Evolutionary conservation across 1,140 invertebrate genomes (phyloP).

Genomic region (Conopomorpha cramerella): DNA sequence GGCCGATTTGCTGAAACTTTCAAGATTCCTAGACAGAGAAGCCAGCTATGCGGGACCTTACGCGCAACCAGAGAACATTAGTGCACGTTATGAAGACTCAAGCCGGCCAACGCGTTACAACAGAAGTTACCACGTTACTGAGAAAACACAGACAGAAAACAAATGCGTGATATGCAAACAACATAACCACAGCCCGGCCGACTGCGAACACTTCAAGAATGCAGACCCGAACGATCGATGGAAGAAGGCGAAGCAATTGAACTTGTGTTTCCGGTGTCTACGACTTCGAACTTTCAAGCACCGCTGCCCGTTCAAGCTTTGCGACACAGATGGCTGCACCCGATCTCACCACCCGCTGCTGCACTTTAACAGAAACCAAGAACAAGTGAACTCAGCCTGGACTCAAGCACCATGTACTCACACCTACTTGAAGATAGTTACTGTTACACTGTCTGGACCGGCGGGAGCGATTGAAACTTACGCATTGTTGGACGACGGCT

Average conservation of each 20-base stretch:
- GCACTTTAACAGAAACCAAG: neutral
- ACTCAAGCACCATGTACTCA: too few relatives aligned
- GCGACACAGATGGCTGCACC: neutral
- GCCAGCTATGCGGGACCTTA: neutral
- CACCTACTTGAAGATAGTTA: neutral
- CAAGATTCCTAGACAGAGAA: too few relatives aligned
- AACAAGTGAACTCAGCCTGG: neutral
- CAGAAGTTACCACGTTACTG: neutral
- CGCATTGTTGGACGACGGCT: neutral
- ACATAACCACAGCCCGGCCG: neutral
- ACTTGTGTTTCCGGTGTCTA: neutral
- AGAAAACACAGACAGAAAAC: neutral
- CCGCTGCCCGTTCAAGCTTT: neutral
- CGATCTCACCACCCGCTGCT: neutral
- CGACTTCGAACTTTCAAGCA: neutral
- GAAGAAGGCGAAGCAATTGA: neutral
- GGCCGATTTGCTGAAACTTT: neutral
- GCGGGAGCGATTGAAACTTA: neutral
- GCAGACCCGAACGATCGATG: neutral
- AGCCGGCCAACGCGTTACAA: neutral
- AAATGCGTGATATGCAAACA: neutral
- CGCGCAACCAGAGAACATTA: neutral
- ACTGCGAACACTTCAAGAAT: neutral
- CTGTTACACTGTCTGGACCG: neutral
- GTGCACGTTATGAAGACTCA: neutral